Base-by-base conservation (phyloP, 2,113 vertebrate genomes). In the Ceyx margarethae region DNA sequence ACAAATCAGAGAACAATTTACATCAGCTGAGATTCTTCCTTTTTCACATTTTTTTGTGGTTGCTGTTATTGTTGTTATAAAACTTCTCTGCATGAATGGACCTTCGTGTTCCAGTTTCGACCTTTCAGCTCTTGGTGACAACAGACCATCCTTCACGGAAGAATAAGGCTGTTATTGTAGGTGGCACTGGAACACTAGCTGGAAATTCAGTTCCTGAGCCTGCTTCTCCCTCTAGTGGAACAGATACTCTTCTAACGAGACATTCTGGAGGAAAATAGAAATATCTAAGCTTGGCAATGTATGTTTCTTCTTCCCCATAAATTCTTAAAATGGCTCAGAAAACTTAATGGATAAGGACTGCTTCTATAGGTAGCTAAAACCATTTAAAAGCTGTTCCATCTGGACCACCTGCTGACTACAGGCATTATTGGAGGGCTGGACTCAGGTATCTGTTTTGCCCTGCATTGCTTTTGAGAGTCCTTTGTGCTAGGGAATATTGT, bases 161-260 rank as follows among this genome's bases (percentile, higher is more conserved):
- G 10, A 68, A 6, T 61, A 31, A 65, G n/a, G 18, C 61, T 84
- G 8, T 54, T 87, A 7, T 43, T 62, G 15, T 56, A 50, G 67
- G 13, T 87, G 62, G 22, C 46, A 76, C 28, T 87, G 56, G 37
- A 85, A 26, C 10, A 20, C 4, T 54, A 33, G 25, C 8, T 72
- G 35, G 45, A 89, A 85, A 85, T 42, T 85, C 87, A 73, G 81
- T 93, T 95, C 57, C 72, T 94, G 53, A 93, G 82, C 65, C 91
- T 94, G 85, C 40, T 96, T 60, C 90, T 93, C 95, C 91, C 85
- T 95, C 93, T 96, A 93, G 93, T 95, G 90, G 85, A 96, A 85
- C 51, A 80, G 51, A 80, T 35, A 74, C 16, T 89, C 25, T 92
- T 87, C 56, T 90, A 15, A 6, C 16, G 46, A 90, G 48, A 67